Base-by-base conservation (phyloP, 2,113 vertebrate species). In the Datnioides undecimradiatus region DNA sequence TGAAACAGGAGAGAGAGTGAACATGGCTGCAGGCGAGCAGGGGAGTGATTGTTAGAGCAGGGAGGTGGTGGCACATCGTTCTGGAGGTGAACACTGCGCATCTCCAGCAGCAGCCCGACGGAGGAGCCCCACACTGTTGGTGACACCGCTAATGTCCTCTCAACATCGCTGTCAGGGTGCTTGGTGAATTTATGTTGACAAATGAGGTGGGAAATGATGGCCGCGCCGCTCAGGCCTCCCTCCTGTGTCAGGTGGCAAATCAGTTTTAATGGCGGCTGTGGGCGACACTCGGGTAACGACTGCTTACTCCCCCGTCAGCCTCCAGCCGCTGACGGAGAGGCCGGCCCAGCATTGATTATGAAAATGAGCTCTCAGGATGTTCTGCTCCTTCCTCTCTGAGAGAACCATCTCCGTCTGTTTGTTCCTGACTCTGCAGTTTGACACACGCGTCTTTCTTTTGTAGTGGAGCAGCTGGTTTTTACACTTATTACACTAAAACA, bases 261-360 rank as follows among this genome's bases (percentile, higher is more conserved):
- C 23, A 19, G 31, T 27, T 36, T 6, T 60, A 31, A 65, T 60
- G 68, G 23, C 62, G 27, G 41, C 27, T 23, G 19, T 13, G 36
- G 52, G 59, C 72, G 62, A 73, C 43, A 43, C 23, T 45, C 68
- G 73, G 38, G 45, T 68, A 79, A 48, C 36, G 12, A 40, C 33
- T 4, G 52, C 57, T 54, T 19, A 34, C 8, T 36, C 19, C 38
- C 3, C 19, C 31, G 21, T 40, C 40, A 41, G 19, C 19, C 40
- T 27, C 13, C 58, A 4, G 34, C 34, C 21, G 21, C 59, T 48
- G 25, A 10, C 60, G 12, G 4, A 14, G n/a, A 48, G 59, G 3
- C 14, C 3, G 68, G 8, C n/a, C 38, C 33, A 29, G 31, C 38
- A 31, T 21, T 52, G 48, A 55, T 38, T 8, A 63, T 33, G 21